Base-by-base conservation (phyloP, 2,888 invertebrate genomes). In the Dicyrtoma fusca region DNA sequence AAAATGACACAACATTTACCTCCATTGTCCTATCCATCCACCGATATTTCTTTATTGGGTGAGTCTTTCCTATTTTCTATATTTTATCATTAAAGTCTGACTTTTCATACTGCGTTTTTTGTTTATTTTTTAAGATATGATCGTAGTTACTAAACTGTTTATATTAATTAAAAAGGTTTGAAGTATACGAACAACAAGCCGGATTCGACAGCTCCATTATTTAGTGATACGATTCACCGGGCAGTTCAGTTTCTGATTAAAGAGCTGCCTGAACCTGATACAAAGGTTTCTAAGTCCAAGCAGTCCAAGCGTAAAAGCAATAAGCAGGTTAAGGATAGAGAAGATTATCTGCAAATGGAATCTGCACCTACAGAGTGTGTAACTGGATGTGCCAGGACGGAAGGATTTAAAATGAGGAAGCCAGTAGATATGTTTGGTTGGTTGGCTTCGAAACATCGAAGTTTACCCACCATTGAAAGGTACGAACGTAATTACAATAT, bases 381-480 rank as follows among this genome's bases (percentile, higher is more conserved):
- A 21, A 89, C 88, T 83, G 95, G 95, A 1, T 89, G 93, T 81
- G 91, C 91, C 0, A 88, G 96, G 44, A 90, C 91, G 21, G 92
- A 94, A 69, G 89, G 91, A 0, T 91, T 89, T 80, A 88, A 87
- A 78, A 87, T 87, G 45, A 84, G 88, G 64, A 83, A 84, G 70
- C 84, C 84, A 0, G 83, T 83, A 74, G 97, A 97, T 83, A 95
- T 96, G 91, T 97, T 97, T 83, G 93, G 94, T 81, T 97, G 96
- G 94, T 87, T 97, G 82, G 93, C 95, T 1, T 68, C 68, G 1
- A 68, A 68, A 25, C 68, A 68, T n/a, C 10, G 68, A 19, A 57
- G 21, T 45, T 59, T 68, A 25, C 68, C 68, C 4, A 45, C 55
- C 42, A 45, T 68, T 13, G 68, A 68, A n/a, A 57, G 68, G 68